Evolutionary conservation across 30 jellyfish, hydroid and myxozoan species (phyloP), one percentile per base, ranked within the genome.

Genomic region (Mastigias papua): DNA sequence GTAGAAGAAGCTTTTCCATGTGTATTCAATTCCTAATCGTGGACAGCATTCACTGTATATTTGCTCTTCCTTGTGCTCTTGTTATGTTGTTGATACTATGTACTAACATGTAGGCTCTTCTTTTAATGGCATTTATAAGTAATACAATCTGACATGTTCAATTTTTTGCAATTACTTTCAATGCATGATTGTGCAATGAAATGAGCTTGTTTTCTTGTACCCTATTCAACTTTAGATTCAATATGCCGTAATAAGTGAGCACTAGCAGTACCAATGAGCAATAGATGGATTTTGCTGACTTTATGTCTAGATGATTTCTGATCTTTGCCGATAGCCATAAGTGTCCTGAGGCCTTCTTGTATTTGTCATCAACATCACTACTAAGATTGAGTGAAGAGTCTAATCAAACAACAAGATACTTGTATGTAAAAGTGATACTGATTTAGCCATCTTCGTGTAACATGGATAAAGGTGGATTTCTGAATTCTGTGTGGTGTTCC

Each of bases 331-430:
- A n/a, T n/a, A n/a, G n/a, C n/a, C n/a, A n/a, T n/a, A n/a, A n/a
- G n/a, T n/a, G n/a, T n/a, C n/a, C n/a, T n/a, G n/a, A n/a, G n/a
- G n/a, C n/a, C n/a, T n/a, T n/a, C n/a, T 86, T 86, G 89, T 86
- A 86, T 73, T 73, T 72, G 83, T 51, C 64, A 46, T 72, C 89
- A 73, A 86, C 72, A 62, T 86, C 89, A 57, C 83, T 74, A 63
- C 57, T 86, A 58, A 86, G 89, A 71, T 86, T 73, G 60, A 58
- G 69, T 69, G 94, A 86, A 32, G 89, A 29, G 94, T 86, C 89
- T 63, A 86, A 63, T 2, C 69, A 74, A 33, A 73, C 94, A 86
- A 89, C 94, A 7, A 86, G 94, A 73, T 86, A 86, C 87, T 84
- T 84, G 70, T 84, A 84, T 84, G 89, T 84, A 1, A 69, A 69